These are phyloP conservation scores for Planococcus citri DNA, from an alignment of 1,140 invertebrate genomes.

Conservation along the genomic window DNA sequence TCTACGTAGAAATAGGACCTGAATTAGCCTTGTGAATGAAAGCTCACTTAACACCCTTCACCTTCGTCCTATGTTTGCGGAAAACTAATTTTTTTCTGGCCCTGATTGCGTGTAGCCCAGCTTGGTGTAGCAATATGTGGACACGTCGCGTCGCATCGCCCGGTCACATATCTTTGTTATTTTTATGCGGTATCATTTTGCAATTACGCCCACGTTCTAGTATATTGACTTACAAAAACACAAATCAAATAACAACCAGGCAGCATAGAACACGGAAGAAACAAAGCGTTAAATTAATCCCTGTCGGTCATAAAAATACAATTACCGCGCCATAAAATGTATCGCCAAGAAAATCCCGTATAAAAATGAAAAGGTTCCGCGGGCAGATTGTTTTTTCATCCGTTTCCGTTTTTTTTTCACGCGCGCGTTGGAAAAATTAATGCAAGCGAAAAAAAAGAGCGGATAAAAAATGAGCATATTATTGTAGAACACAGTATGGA, in stretches of 20 bases:
- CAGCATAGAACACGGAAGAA: neutral
- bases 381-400: slow-evolving; percentile 1
- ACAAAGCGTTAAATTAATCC: slow-evolving; percentile 7
- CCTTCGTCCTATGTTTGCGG: no score
- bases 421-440: neutral
- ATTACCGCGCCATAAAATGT: neutral
- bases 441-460: neutral
- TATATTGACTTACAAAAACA: neutral
- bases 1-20: no score
- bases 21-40: no score
- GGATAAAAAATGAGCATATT: slow-evolving; percentile 3
- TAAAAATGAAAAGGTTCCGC: neutral
- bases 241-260: neutral
- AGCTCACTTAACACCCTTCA: no score
- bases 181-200: no score
- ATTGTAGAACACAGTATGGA: neutral
- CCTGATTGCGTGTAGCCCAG: no score
- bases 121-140: no score
- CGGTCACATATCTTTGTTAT: no score
- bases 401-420: neutral
- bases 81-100: no score
- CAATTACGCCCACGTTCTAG: no score
- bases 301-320: slow-evolving; percentile 6
- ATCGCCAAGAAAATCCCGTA: neutral
- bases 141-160: no score